phyloP scores from a whole-genome alignment of 2,888 invertebrate genomes.

The Agrotis clavis region DNA sequence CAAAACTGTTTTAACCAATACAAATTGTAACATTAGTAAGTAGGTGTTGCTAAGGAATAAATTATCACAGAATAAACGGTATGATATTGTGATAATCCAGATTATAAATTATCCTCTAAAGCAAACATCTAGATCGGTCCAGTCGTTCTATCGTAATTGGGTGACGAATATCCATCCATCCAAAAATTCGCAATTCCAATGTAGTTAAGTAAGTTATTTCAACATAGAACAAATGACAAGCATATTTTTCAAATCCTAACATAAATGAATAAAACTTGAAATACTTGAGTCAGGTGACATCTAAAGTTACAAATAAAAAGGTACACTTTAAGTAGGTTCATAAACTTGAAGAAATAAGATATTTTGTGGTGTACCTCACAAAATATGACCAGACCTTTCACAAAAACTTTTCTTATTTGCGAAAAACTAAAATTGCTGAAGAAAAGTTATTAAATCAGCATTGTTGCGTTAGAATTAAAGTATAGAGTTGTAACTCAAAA shows the following conservation, averaged over 20 bases:
- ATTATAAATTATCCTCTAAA: not conserved
- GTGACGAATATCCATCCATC: no score
- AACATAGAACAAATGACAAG: not conserved
- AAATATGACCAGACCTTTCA: not conserved
- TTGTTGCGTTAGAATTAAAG: not conserved
- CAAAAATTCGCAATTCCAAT: no score
- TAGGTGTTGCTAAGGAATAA: no score
- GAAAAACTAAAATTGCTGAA: conserved; percentile 13
- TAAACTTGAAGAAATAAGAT: conserved; percentile 33
- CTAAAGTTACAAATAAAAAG: conserved; percentile 16
- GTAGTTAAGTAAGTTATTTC: not conserved
- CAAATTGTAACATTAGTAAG: no score
- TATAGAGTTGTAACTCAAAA: not conserved
- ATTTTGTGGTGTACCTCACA: conserved; percentile 1
- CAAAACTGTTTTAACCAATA: not conserved
- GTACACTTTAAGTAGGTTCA: not conserved
- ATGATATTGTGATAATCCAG: no score
- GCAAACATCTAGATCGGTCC: no score
- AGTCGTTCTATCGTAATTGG: no score
- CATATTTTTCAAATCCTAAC: not conserved
- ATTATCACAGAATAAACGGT: no score
- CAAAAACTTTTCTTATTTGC: conserved; percentile 43
- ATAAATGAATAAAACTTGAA: not conserved
- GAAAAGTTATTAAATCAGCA: conserved; percentile 30
- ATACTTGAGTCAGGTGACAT: conserved; percentile 4